Evolutionary conservation across 2,113 vertebrate species (phyloP), one percentile per base, ranked within the genome.

Genomic region (Bambusicola thoracicus): DNA sequence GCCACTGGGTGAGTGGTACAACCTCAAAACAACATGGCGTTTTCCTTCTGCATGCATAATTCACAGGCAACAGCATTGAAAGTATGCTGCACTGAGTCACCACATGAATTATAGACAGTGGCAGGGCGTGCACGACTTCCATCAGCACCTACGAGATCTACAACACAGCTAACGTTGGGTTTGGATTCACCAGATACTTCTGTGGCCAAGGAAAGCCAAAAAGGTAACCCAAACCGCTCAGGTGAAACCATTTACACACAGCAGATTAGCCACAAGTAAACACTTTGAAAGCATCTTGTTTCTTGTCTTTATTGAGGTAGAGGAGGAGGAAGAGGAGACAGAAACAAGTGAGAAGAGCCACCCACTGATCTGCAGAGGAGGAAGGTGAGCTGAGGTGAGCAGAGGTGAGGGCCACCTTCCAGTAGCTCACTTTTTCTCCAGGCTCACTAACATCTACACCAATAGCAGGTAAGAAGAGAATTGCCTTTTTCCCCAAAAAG

Each of bases 11-110:
- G 51, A 84, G 38, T 41, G 61, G 53, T 29, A 85, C 53, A 77
- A 92, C 84, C 92, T 95, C 88, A 94, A 90, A 90, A 88, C 94
- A 82, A 66, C 21, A 89, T 72, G 15, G 58, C n/a, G 61, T 80
- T 85, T 96, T 67, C 89, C 61, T 95, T 81, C 81, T 89, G 73
- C 48, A 89, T 95, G 73, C 87, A 97, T 96, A 94, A 95, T 95
- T 97, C 72, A 97, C 83, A 95, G 95, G 94, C 77, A 91, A 89
- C 93, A 74, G 91, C 74, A 94, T n/a, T 81, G 94, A 87, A 96
- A 95, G 65, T 11, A 79, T 74, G 78, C 8, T 89, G 75, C 65
- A 80, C 75, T 93, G 96, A 82, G 89, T 70, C 81, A 85, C 79
- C n/a, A 20, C 55, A 94, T 96, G 89, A 96, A 96, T 95, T 93